Percentiles rank a stretch among this genome's conserved stretches.
Evolutionary conservation across 2,113 vertebrate genomes (phyloP).

Genomic region (Triplophysa dalaica): DNA sequence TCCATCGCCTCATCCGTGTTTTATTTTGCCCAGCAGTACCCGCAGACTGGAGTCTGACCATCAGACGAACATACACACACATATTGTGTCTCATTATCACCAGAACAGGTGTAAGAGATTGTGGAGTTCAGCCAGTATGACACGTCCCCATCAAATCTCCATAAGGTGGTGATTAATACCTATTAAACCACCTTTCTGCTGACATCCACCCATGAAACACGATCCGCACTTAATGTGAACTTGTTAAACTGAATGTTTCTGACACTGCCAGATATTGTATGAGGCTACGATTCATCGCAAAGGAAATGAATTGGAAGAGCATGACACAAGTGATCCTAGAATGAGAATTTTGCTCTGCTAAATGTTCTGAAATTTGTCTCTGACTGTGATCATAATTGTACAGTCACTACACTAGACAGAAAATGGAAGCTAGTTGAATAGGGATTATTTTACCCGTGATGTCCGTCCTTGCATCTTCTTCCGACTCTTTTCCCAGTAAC

Average conservation of each 20-base stretch:
- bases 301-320: too few relatives aligned
- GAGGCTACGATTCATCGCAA: too few relatives aligned
- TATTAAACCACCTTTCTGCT: not conserved
- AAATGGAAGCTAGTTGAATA: not conserved
- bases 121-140: conserved; percentile 9
- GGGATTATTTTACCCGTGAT: conserved; percentile 76
- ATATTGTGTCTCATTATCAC: conserved; percentile 32
- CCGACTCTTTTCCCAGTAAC: conserved; percentile 67
- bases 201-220: not conserved
- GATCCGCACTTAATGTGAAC: not conserved
- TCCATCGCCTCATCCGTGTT: conserved; percentile 1
- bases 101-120: conserved; percentile 22
- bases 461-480: conserved; percentile 73
- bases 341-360: too few relatives aligned
- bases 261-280: too few relatives aligned
- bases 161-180: not conserved
- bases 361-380: too few relatives aligned
- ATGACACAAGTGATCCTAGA: too few relatives aligned
- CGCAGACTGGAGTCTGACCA: not conserved
- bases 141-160: not conserved
- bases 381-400: too few relatives aligned
- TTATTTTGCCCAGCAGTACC: conserved; percentile 13
- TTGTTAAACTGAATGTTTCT: too few relatives aligned
- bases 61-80: not conserved
- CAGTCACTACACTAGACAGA: too few relatives aligned